phyloP scores from a whole-genome alignment of 1,140 invertebrate species.

The Megalopta genalis region DNA sequence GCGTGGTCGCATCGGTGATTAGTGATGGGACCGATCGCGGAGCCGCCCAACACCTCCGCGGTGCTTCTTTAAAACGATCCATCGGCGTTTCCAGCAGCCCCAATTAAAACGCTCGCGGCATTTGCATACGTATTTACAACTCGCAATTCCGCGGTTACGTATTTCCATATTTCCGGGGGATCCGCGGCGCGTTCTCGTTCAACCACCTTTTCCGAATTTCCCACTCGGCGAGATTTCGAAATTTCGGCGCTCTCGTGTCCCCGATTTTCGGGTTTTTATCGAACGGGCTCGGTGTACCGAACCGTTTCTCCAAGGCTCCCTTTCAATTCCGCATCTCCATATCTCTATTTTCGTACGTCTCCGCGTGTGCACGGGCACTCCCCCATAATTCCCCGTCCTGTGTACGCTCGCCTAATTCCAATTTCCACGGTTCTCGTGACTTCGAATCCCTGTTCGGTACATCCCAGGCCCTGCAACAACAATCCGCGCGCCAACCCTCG shows the following conservation, averaged over 20 bases:
- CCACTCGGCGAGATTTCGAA: background rate
- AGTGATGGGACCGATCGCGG: conserved; percentile 39
- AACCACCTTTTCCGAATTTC: background rate
- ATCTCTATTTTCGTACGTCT: background rate
- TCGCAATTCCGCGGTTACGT: background rate
- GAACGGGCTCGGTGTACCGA: background rate
- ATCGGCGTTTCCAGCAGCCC: background rate
- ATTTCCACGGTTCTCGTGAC: background rate
- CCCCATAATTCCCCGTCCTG: background rate
- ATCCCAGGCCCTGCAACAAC: background rate
- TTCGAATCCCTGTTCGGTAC: too few species aligned
- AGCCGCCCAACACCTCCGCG: background rate
- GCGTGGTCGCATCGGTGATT: conserved; percentile 36
- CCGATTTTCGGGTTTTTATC: background rate
- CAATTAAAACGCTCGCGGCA: too few species aligned
- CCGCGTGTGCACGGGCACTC: background rate
- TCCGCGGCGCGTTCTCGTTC: background rate
- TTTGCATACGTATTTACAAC: background rate
- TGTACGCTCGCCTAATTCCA: background rate
- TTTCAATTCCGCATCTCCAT: conserved; percentile 5
- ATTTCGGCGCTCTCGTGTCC: background rate
- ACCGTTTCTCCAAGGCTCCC: background rate
- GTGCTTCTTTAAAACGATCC: background rate
- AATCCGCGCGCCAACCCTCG: background rate
- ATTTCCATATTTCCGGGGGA: background rate